Base-by-base conservation (phyloP, 2,797 vertebrate species). In the Aldrovandia affinis region DNA sequence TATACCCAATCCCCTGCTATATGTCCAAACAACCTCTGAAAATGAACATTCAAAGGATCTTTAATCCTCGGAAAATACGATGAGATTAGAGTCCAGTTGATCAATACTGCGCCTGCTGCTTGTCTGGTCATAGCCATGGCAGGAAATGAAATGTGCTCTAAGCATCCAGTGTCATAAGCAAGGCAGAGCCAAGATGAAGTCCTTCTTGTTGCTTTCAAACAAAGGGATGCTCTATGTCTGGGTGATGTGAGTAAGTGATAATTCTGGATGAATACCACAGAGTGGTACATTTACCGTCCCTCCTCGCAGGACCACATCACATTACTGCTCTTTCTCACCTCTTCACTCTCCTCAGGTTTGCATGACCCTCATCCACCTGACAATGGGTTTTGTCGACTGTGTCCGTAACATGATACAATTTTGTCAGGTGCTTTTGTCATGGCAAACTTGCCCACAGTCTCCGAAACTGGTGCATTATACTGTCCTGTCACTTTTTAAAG, bases 201-300 rank as follows among this genome's bases (percentile, higher is more conserved):
- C 33, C 33, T 82, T 82, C 44, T 63, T 80, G 33, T 25, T 30
- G 59, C 80, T 28, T 65, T 63, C 80, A 22, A 81, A 59, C 59
- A 65, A 81, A 81, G 57, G 63, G 39, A 59, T 81, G 80, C 81
- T 68, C 42, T 52, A n/a, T 68, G 65, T 39, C 33, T 39, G 65
- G 30, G 33, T 70, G 65, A 70, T 33, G 65, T 36, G 65, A 39
- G 65, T 4, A 33, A 39, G 14, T 36, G 33, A 70, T 36, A 10
- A 5, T 36, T 39, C 30, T 18, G 65, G 18, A 70, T 70, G 65
- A 7, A 70, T 70, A 70, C 36, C 65, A n/a, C n/a, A 65, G 47
- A 57, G 65, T 70, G 65, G 14, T 36, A 18, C 30, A 70, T 70
- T 22, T 36, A 36, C 65, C 33, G 20, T 39, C n/a, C 65, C 61